Evolutionary conservation across 2,888 invertebrate genomes (phyloP).

Genomic region (Megaustenia siamemsis): DNA sequence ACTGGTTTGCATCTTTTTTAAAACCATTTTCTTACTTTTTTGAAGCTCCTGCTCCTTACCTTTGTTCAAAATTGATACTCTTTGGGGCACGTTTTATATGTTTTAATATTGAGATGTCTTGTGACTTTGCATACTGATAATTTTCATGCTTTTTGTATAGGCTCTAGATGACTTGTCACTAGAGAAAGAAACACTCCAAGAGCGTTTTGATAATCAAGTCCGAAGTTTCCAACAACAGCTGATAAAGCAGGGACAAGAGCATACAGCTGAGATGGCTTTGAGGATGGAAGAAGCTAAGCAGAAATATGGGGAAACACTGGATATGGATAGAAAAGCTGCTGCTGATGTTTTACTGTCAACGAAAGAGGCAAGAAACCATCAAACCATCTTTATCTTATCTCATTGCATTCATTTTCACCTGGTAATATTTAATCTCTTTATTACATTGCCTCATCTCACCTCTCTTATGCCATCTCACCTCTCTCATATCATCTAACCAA

Average conservation of each 20-base stretch:
- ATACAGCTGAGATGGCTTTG: constrained; percentile 60
- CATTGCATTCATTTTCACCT: too few species aligned
- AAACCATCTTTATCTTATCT: too few species aligned
- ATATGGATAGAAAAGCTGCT: constrained; percentile 62
- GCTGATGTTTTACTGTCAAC: constrained; percentile 64
- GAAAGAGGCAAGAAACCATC: constrained; percentile 71
- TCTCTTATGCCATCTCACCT: too few species aligned
- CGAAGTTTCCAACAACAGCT: constrained; percentile 63
- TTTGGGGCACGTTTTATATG: too few species aligned
- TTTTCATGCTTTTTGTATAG: constrained; percentile 57
- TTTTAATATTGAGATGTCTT: too few species aligned
- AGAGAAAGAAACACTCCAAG: constrained; percentile 75
- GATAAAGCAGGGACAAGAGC: constrained; percentile 60
- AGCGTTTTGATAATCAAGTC: constrained; percentile 71
- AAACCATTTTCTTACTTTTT: too few species aligned
- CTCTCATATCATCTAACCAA: too few species aligned
- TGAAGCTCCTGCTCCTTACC: too few species aligned
- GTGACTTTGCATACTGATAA: background rate
- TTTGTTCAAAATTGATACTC: too few species aligned
- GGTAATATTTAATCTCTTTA: too few species aligned
- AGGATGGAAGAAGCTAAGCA: constrained; percentile 62
- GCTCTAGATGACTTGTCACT: constrained; percentile 73
- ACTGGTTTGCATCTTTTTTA: too few species aligned
- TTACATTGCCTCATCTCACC: too few species aligned
- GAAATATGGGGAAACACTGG: constrained; percentile 62